Conservation (phyloP, 2,113 vertebrate genomes). For the Aptenodytes forsteri region DNA sequence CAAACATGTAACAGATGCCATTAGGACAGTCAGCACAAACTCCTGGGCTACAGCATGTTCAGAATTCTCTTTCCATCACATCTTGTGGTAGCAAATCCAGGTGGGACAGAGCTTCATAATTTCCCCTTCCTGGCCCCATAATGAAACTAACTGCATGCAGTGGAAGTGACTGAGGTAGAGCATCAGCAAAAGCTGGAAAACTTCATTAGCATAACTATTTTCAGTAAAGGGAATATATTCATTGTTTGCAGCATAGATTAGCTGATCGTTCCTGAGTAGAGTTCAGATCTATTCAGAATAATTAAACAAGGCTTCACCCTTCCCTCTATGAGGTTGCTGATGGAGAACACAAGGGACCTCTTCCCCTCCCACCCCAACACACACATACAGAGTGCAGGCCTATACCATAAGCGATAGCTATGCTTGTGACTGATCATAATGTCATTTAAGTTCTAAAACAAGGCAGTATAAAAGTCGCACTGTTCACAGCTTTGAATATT, state of each 20-base stretch:
- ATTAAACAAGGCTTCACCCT: not conserved
- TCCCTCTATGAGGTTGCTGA: not conserved
- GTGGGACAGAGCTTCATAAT: not conserved
- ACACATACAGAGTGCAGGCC: not conserved
- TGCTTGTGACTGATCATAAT: not conserved
- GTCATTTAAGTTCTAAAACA: not conserved
- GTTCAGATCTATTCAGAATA: not conserved
- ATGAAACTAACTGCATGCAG: not conserved
- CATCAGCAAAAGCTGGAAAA: not conserved
- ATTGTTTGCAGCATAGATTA: not conserved
- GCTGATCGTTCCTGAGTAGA: not conserved
- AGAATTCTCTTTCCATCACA: not conserved
- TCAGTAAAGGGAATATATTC: not conserved
- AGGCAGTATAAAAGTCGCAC: not conserved
- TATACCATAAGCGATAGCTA: not conserved
- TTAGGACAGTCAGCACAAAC: not conserved
- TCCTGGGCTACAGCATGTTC: not conserved
- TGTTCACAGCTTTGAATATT: not conserved
- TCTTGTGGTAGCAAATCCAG: not conserved
- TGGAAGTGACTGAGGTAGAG: not conserved
- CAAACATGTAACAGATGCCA: not conserved
- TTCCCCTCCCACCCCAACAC: not conserved
- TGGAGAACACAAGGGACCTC: not conserved
- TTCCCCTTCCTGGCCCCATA: not conserved
- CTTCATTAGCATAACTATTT: not conserved